Percentiles rank a stretch among this genome's conserved stretches.
These are phyloP conservation scores for Neomorphus geoffroyi DNA, from an alignment of 2,797 vertebrate genomes.

Conservation along the genomic window DNA sequence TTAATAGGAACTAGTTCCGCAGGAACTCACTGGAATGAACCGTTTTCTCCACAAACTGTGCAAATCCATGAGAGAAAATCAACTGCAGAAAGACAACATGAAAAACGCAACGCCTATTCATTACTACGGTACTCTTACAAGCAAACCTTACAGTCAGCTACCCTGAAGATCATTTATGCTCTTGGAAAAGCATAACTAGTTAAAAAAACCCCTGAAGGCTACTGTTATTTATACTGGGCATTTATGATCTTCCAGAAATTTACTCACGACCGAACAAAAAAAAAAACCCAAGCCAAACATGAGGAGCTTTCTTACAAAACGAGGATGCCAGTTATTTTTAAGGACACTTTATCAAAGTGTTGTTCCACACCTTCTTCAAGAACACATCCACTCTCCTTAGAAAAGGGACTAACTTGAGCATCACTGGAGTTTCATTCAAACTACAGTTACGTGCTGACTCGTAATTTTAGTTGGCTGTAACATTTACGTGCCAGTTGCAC, in stretches of 20 bases:
- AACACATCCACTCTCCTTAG: background rate
- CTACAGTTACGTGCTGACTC: background rate
- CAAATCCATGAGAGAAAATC: background rate
- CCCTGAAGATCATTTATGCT: background rate
- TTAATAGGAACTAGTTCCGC: background rate
- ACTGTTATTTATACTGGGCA: background rate
- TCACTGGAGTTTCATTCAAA: background rate
- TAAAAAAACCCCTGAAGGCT: background rate
- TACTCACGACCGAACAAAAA: background rate
- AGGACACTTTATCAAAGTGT: background rate
- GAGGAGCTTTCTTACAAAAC: background rate
- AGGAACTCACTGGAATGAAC: background rate
- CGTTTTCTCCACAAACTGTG: background rate
- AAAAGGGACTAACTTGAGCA: background rate
- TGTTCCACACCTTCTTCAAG: background rate
- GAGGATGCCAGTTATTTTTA: background rate
- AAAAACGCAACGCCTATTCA: background rate
- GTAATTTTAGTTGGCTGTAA: background rate
- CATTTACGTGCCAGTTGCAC: background rate
- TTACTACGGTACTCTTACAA: background rate
- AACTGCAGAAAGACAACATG: background rate
- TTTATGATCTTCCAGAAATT: background rate
- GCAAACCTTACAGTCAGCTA: background rate
- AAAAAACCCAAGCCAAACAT: background rate
- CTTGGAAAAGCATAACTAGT: background rate